Conservation (phyloP, 2,113 vertebrate genomes). For the Oryzias javanicus region DNA sequence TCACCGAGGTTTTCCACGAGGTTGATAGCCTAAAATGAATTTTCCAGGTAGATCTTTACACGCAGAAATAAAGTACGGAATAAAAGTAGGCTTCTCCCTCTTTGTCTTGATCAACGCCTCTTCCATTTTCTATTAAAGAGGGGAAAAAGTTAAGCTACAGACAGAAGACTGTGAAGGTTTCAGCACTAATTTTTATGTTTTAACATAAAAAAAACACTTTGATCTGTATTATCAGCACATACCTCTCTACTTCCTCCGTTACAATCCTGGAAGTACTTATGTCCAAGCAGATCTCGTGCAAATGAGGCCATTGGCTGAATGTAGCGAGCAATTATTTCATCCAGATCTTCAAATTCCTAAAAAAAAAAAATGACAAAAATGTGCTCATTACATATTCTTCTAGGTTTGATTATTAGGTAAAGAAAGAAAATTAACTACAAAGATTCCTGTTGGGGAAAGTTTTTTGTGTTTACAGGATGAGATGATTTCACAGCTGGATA, state of each 20-base stretch:
- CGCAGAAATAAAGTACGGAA: conserved; percentile 94
- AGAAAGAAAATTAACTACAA: neutral
- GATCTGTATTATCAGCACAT: neutral
- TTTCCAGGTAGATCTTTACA: conserved; percentile 96
- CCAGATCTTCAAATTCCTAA: conserved; percentile 98
- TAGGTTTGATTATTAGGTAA: neutral
- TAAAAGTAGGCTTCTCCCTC: conserved; percentile 97
- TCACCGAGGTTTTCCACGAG: conserved; percentile 95
- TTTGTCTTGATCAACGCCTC: conserved; percentile 89
- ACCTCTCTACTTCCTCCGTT: conserved; percentile 90
- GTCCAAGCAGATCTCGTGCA: conserved; percentile 90
- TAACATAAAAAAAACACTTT: neutral
- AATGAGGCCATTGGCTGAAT: conserved; percentile 98
- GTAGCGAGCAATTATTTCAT: conserved; percentile 96
- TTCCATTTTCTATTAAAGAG: conserved; percentile 90
- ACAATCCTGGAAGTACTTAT: conserved; percentile 97
- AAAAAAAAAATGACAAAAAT: conserved; percentile 2
- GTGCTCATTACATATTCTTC: neutral
- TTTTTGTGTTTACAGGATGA: too few species aligned
- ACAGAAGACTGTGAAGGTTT: neutral
- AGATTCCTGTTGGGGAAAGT: too few species aligned
- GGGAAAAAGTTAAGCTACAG: neutral
- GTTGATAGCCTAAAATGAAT: conserved; percentile 96
- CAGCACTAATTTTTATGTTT: neutral
- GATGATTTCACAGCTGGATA: too few species aligned